Evolutionary conservation across 2,113 vertebrate species (phyloP).

Genomic region (Manacus vitellinus): DNA sequence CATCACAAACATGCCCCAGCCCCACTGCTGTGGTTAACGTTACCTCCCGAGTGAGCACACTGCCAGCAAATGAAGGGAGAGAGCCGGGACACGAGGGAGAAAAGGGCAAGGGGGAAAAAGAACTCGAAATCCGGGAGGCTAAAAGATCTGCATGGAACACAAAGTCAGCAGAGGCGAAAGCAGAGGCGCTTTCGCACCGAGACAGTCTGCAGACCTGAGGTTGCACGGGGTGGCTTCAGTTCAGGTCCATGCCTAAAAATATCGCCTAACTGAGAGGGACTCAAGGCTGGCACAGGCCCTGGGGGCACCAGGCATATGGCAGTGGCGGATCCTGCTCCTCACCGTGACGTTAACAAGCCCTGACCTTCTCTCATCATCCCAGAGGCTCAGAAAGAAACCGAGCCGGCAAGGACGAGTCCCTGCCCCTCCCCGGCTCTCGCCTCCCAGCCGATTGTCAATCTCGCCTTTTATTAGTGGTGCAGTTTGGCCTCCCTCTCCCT

Average conservation of each 20-base stretch:
- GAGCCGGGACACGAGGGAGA: rapidly evolving
- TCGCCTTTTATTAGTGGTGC: conserved; percentile 28
- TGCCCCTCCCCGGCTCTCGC: neutral
- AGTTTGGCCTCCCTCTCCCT: conserved; percentile 44
- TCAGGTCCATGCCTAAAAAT: conserved; percentile 41
- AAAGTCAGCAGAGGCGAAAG: neutral
- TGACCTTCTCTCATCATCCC: conserved; percentile 64
- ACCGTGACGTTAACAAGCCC: conserved; percentile 60
- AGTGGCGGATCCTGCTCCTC: conserved; percentile 18
- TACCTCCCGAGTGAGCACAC: rapidly evolving
- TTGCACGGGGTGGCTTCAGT: neutral
- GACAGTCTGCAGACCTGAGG: neutral
- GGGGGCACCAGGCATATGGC: conserved; percentile 54
- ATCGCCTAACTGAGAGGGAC: neutral
- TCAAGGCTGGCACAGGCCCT: conserved; percentile 10
- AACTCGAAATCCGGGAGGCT: neutral
- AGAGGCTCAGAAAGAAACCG: conserved; percentile 30
- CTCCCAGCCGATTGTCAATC: conserved; percentile 47
- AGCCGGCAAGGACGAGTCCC: conserved; percentile 43
- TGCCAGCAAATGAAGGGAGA: neutral
- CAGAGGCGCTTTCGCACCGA: neutral
- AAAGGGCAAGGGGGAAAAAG: neutral
- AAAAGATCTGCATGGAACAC: neutral
- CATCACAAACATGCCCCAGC: neutral
- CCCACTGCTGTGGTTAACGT: rapidly evolving